Evolutionary conservation across 2,888 invertebrate genomes (phyloP), one percentile per base, ranked within the genome.

Genomic region (Shargacucullia verbasci): DNA sequence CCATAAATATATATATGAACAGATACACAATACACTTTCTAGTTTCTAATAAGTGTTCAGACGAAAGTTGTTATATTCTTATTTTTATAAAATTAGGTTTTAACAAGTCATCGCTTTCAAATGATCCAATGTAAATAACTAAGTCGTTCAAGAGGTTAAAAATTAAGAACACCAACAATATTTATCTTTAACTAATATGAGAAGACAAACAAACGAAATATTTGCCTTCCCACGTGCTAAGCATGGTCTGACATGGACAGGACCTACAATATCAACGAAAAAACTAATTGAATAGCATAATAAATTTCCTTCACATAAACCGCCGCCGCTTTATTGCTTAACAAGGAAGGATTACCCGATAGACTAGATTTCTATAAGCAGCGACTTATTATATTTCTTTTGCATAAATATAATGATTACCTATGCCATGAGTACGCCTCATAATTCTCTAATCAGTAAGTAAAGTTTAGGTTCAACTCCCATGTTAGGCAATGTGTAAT

Each of bases 81-180:
- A 38, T 59, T 66, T 40, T n/a, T 6, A 37, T 44, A 37, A 37
- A 53, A 38, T 45, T 46, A 13, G 31, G 14, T 39, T 59, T 46
- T 29, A 41, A n/a, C 34, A 14, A 59, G 48, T 67, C 68, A 59
- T 41, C 44, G 37, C 53, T 64, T 64, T 64, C 48, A 49, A 66
- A 45, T 40, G 34, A 34, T n/a, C 13, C 29, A 25, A 27, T 11
- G 29, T 20, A 20, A 20, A 20, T 20, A 20, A 20, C 20, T n/a
- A 20, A 20, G 20, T 20, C 20, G 20, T 20, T 20, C 20, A 20
- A 4, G 7, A n/a, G 10, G 7, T 27, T 27, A n/a, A 14, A n/a
- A 34, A 12, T 27, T 27, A n/a, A 14, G 13, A 34, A 12, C n/a
- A 14, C 20, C 9, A 7, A 52, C 12, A 13, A 34, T 29, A 8